Conservation (phyloP, 2,888 invertebrate genomes). For the Spisula solida region DNA sequence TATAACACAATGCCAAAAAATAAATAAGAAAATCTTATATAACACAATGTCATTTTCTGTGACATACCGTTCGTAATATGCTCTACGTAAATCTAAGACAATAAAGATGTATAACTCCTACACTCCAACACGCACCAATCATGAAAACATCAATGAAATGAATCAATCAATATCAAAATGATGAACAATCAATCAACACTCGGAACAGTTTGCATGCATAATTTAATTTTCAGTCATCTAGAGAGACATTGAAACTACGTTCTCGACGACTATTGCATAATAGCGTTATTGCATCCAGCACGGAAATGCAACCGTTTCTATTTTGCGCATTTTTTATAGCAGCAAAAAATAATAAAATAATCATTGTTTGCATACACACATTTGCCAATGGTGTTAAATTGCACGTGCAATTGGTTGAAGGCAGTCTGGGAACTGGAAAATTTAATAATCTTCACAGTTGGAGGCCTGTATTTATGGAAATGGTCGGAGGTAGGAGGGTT, state of each 20-base stretch:
- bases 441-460: slow-evolving; percentile 42
- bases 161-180: slow-evolving; percentile 15
- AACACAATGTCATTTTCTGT: no score
- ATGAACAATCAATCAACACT: background rate
- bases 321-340: background rate
- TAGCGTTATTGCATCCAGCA: background rate
- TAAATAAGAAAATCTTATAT: no score
- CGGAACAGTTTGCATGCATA: background rate
- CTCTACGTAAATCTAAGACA: no score
- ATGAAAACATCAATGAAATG: slow-evolving; percentile 24
- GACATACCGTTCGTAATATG: no score
- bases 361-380: slow-evolving; percentile 22
- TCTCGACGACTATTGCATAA: background rate
- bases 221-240: slow-evolving; percentile 7
- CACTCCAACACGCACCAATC: background rate
- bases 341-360: slow-evolving; percentile 22
- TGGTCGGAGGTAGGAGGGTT: slow-evolving; percentile 12
- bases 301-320: slow-evolving; percentile 2
- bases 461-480: slow-evolving; percentile 27
- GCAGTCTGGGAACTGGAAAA: slow-evolving; percentile 34
- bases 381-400: slow-evolving; percentile 37
- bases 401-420: slow-evolving; percentile 34
- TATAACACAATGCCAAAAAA: no score
- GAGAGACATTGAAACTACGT: background rate
- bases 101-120: no score